A percentile compares a stretch with the other conserved stretches of the same genome.
These are phyloP conservation scores for Zootoca vivipara DNA, from an alignment of 2,113 vertebrate species.

Conservation along the genomic window DNA sequence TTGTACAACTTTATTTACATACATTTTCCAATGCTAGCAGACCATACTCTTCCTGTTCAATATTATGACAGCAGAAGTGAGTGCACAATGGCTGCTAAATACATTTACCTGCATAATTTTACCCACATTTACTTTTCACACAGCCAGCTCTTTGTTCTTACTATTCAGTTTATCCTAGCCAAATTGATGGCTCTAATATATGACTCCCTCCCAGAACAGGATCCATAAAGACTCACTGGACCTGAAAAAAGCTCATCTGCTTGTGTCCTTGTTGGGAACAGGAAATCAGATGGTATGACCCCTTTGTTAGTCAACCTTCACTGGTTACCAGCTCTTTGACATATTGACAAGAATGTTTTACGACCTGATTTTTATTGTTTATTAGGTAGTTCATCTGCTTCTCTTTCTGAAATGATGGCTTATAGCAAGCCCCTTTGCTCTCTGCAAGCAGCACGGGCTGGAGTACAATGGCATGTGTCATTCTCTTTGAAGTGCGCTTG, in stretches of 20 bases:
- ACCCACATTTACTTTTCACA: background rate
- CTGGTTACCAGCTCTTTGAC: background rate
- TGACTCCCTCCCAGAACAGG: slow-evolving; percentile 20
- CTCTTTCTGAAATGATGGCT: slow-evolving; percentile 20
- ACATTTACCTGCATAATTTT: slow-evolving; percentile 26
- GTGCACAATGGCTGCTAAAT: background rate
- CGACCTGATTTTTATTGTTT: slow-evolving; percentile 2
- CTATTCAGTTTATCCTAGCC: background rate
- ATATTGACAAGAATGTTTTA: slow-evolving; percentile 1
- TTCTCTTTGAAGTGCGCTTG: slow-evolving; percentile 12
- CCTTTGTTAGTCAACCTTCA: slow-evolving; percentile 28
- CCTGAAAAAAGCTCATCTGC: background rate
- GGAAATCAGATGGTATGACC: background rate
- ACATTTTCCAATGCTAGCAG: background rate
- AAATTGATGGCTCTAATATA: slow-evolving; percentile 14
- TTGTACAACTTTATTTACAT: background rate
- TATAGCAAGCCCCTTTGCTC: background rate
- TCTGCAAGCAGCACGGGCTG: slow-evolving; percentile 4
- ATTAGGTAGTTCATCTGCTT: slow-evolving; percentile 14
- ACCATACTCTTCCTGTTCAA: background rate
- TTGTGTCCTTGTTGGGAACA: slow-evolving; percentile 27
- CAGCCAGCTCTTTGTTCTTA: background rate
- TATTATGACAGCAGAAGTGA: background rate
- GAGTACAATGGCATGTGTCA: background rate
- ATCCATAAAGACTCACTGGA: slow-evolving; percentile 25